Evolutionary conservation across 1,140 invertebrate species (phyloP).

Genomic region (Neoseiulus cucumeris): DNA sequence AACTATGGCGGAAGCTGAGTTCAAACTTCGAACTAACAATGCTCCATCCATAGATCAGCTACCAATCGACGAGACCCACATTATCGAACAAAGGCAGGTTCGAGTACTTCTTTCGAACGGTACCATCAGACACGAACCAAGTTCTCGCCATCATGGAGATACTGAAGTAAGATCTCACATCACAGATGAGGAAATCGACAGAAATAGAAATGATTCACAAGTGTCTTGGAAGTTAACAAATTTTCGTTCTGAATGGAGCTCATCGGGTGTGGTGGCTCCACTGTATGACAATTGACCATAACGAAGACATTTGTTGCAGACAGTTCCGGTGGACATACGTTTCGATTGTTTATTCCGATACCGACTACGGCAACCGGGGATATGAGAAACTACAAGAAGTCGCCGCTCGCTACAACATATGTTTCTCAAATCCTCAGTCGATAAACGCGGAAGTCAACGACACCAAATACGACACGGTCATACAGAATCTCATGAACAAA

Average conservation of each 20-base stretch:
- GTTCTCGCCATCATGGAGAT: conserved; percentile 37
- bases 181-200: neutral
- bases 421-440: conserved; percentile 28
- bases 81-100: conserved; percentile 35
- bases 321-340: conserved; percentile 36
- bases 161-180: conserved; percentile 29
- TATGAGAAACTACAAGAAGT: conserved; percentile 33
- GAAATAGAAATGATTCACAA: neutral
- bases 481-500: conserved; percentile 24
- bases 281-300: neutral
- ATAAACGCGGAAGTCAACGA: conserved; percentile 26
- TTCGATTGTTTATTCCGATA: conserved; percentile 38
- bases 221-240: neutral
- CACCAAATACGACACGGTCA: conserved; percentile 31
- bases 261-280: too few relatives aligned
- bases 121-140: conserved; percentile 38
- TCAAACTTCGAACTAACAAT: too few relatives aligned
- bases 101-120: conserved; percentile 39
- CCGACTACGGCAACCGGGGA: conserved; percentile 32
- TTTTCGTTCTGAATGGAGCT: neutral
- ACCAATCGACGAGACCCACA: conserved; percentile 37
- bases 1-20: too few relatives aligned
- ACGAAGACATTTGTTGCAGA: conserved; percentile 23
- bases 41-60: conserved; percentile 40
- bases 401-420: conserved; percentile 31